These are phyloP conservation scores for Ochlodes sylvanus DNA, from an alignment of 2,888 invertebrate species.

Conservation along the genomic window DNA sequence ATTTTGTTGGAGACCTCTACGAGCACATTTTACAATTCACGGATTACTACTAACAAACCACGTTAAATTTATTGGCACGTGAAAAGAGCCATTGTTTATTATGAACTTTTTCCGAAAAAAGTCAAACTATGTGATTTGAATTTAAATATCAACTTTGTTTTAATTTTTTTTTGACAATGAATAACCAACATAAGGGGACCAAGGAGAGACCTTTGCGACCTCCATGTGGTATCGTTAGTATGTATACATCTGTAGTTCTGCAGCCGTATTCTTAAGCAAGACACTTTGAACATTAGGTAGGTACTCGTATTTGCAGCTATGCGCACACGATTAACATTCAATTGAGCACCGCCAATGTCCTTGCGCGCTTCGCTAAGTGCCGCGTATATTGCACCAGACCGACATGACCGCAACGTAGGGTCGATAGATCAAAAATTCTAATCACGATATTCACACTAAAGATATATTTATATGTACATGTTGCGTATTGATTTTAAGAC, in stretches of 20 bases:
- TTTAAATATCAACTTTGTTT: no score
- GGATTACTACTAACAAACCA: no score
- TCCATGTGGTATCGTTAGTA: background rate
- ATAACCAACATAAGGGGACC: slow-evolving; percentile 12
- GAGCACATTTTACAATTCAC: no score
- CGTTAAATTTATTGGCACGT: no score
- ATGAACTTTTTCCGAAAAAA: no score
- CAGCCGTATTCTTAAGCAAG: slow-evolving; percentile 15
- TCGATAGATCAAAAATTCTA: slow-evolving; percentile 4
- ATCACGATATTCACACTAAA: background rate
- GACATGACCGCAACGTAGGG: slow-evolving; percentile 22
- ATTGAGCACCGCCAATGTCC: slow-evolving; percentile 30
- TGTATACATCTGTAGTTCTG: background rate
- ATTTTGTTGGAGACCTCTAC: no score
- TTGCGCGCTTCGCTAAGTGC: slow-evolving; percentile 31
- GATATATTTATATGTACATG: background rate
- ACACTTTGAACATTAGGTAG: background rate
- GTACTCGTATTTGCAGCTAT: slow-evolving; percentile 14
- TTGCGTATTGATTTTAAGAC: background rate
- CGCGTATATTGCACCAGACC: slow-evolving; percentile 28
- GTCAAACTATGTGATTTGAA: no score
- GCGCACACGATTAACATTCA: slow-evolving; percentile 33
- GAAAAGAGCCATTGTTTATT: no score
- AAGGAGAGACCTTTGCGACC: slow-evolving; percentile 9
- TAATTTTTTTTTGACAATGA: background rate